Conservation (phyloP, 2,888 invertebrate species). For the Metalampra italica region DNA sequence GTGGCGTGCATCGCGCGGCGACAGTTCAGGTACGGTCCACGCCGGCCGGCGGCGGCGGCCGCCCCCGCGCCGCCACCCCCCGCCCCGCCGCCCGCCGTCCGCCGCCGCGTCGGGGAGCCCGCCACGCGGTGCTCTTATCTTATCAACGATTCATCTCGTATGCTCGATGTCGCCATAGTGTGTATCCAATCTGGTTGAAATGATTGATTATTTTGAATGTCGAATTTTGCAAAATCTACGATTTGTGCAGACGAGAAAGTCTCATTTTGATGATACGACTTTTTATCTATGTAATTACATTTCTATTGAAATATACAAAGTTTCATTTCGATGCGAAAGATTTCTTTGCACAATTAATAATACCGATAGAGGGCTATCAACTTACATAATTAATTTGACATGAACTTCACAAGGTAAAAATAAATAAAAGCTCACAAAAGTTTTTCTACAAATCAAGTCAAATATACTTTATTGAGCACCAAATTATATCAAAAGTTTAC, state of each 20-base stretch:
- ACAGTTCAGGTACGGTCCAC: conserved; percentile 62
- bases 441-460: background rate
- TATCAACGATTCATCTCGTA: conserved; percentile 44
- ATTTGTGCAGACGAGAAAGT: background rate
- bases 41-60: conserved; percentile 29
- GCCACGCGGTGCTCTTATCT: conserved; percentile 44
- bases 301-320: no score
- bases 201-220: background rate
- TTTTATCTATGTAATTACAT: no score
- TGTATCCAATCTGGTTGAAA: conserved; percentile 7
- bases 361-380: background rate
- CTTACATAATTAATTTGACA: background rate
- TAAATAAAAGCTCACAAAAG: background rate
- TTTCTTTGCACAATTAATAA: background rate
- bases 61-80: conserved; percentile 18
- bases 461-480: no score
- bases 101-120: conserved; percentile 25
- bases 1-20: conserved; percentile 47
- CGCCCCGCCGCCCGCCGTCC: conserved; percentile 30
- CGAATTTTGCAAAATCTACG: background rate
- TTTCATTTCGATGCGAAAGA: no score
- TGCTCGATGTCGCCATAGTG: conserved; percentile 34
- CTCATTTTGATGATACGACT: background rate
- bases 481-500: no score
- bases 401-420: background rate